Conservation (phyloP, 2,888 invertebrate species). For the Odontomyia ornata region DNA sequence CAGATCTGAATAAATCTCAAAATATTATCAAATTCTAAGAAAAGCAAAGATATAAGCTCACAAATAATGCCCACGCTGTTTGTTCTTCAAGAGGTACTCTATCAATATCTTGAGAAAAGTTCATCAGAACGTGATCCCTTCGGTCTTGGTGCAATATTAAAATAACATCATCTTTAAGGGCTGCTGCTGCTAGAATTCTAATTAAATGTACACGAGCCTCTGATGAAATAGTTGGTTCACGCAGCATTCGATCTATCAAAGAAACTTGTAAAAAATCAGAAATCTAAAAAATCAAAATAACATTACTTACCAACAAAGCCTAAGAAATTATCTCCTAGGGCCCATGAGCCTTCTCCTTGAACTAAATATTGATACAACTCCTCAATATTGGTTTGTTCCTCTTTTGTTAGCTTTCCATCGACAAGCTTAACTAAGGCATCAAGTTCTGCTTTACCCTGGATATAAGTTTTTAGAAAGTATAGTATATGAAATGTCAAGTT, state of each 20-base stretch:
- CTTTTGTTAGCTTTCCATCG: conserved; percentile 76
- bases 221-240: conserved; percentile 68
- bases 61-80: conserved; percentile 80
- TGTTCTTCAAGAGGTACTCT: conserved; percentile 78
- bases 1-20: conserved; percentile 71
- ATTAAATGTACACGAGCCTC: conserved; percentile 73
- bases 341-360: conserved; percentile 92
- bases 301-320: conserved; percentile 70
- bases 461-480: not conserved
- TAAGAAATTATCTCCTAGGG: conserved; percentile 87
- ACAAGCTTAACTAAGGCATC: conserved; percentile 75
- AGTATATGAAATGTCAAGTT: not conserved
- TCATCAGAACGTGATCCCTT: conserved; percentile 87
- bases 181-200: conserved; percentile 78
- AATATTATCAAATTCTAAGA: not conserved
- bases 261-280: not conserved
- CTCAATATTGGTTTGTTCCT: conserved; percentile 77
- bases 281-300: not conserved
- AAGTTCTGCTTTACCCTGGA: conserved; percentile 75
- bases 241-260: conserved; percentile 67
- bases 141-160: conserved; percentile 90
- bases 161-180: conserved; percentile 88
- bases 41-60: conserved; percentile 65
- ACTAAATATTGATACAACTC: conserved; percentile 89
- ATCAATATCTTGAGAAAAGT: conserved; percentile 84